Evolutionary conservation across 2,797 vertebrate genomes (phyloP).

Genomic region (Buphagus erythrorhynchus): DNA sequence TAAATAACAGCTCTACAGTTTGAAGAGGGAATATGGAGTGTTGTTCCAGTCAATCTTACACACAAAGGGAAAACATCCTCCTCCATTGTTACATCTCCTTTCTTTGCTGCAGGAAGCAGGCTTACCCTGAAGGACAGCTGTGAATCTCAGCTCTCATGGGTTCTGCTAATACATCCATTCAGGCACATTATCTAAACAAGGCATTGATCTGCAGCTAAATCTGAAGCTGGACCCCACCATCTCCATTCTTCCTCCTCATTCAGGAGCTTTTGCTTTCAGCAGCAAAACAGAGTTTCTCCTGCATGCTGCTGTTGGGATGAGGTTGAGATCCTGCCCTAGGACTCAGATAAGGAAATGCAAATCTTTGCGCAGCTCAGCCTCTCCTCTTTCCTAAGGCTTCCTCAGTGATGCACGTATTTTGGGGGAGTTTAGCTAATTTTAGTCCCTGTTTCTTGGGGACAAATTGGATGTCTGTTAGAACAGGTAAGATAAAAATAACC

Average conservation of each 20-base stretch:
- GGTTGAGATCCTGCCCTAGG: neutral
- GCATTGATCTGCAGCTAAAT: neutral
- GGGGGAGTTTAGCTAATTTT: neutral
- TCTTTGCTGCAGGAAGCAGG: neutral
- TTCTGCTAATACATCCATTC: neutral
- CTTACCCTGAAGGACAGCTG: neutral
- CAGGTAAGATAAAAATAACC: neutral
- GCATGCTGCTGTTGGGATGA: accelerated
- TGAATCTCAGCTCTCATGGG: accelerated
- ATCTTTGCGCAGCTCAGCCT: neutral
- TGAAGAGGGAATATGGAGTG: neutral
- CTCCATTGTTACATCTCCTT: neutral
- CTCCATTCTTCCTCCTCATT: neutral
- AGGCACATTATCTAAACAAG: neutral
- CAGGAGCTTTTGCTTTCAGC: neutral
- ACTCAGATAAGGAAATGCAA: neutral
- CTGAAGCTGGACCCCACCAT: neutral
- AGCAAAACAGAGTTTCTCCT: neutral
- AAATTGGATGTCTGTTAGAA: neutral
- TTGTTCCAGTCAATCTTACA: neutral
- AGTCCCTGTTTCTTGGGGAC: neutral
- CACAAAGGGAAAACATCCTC: neutral
- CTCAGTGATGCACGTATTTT: neutral
- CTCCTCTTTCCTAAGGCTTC: neutral
- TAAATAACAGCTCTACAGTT: neutral